Evolutionary conservation across 2,797 vertebrate genomes (phyloP).

Genomic region (Pseudotriccus pelzelni): DNA sequence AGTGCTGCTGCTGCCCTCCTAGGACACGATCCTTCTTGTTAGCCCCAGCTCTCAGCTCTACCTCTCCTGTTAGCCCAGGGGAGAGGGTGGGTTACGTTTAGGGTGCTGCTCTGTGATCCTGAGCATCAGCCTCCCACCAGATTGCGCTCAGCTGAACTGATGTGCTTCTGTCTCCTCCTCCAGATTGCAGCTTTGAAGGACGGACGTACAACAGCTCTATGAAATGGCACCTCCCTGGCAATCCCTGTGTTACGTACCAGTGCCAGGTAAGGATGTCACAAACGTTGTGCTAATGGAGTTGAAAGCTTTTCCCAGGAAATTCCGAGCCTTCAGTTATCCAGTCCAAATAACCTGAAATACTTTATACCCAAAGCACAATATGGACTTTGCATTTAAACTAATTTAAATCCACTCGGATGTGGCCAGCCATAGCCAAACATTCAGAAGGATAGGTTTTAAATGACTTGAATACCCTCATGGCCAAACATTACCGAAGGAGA

Average conservation of each 20-base stretch:
- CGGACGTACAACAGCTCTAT: slow-evolving; percentile 89
- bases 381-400: neutral
- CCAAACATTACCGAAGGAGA: neutral
- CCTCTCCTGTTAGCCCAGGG: neutral
- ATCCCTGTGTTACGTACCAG: slow-evolving; percentile 85
- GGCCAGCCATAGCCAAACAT: neutral
- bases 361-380: neutral
- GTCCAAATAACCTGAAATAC: neutral
- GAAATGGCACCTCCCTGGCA: slow-evolving; percentile 84
- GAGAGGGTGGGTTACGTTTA: neutral
- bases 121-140: neutral
- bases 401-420: neutral
- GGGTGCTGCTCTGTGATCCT: neutral
- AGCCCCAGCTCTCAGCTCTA: neutral
- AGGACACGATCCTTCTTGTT: rapidly evolving
- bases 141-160: neutral
- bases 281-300: neutral
- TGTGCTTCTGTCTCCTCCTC: neutral
- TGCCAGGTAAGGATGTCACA: slow-evolving; percentile 86
- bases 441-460: neutral
- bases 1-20: neutral
- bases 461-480: neutral
- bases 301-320: neutral
- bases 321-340: slow-evolving; percentile 20
- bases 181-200: slow-evolving; percentile 89